Base-by-base conservation (phyloP, 2,888 invertebrate genomes). In the Agrypnus murinus region DNA sequence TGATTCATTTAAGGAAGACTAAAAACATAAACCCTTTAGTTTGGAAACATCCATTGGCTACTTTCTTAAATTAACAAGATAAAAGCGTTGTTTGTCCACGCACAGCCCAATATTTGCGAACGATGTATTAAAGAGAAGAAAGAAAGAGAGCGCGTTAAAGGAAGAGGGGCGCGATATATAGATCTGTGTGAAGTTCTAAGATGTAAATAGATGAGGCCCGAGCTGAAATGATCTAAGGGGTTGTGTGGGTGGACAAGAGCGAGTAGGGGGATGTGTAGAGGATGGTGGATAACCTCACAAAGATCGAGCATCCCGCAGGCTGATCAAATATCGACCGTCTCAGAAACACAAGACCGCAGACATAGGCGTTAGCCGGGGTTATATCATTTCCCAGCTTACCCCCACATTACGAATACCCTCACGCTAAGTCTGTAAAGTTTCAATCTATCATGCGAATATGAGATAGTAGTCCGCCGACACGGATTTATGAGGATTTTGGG, bases 261-360 rank as follows among this genome's bases (percentile, higher is more conserved):
- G 45, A 58, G 15, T 25, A 5, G n/a, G n/a, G n/a, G n/a, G 14
- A 40, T 43, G 10, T 25, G 5, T 25, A 25, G 65, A 45, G 62
- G 38, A 46, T 43, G 45, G 53, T 50, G 57, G 55, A 65, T 65
- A 65, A 50, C 45, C 59, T 59, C 59, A 60, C 59, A 50, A 32
- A 69, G 63, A 69, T 69, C 59, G 58, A 58, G 48, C 40, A 65
- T 64, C 64, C 65, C 64, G 38, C 34, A 60, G 65, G 69, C 46
- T 60, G 69, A 69, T 65, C 69, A 69, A 64, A 69, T 69, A 69
- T 69, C 69, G 69, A 69, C 59, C 66, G 17, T 19, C 17, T 45
- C 25, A 25, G 62, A 68, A 66, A 50, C 46, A 58, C 48, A 58
- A 50, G 50, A 50, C 50, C 50, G 50, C 50, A 46, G 32, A 45